These are phyloP conservation scores for Trachemys scripta DNA, from an alignment of 2,113 vertebrate species.

Conservation along the genomic window DNA sequence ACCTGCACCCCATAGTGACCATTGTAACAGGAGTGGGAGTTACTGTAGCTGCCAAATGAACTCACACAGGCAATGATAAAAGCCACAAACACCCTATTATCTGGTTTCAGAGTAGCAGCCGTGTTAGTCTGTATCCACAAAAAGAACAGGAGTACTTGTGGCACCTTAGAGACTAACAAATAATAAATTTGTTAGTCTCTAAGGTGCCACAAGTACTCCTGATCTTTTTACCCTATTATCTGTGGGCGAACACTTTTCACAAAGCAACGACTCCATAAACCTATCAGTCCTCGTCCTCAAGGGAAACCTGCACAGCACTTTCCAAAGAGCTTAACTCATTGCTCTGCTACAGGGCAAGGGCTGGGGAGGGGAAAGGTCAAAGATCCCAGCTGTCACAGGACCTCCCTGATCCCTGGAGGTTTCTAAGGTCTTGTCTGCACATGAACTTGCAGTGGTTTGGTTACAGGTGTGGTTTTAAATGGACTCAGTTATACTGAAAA, in stretches of 20 bases:
- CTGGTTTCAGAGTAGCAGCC: no score
- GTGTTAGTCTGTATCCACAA: no score
- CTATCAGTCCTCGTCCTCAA: no score
- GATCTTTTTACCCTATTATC: neutral
- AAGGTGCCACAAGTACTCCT: no score
- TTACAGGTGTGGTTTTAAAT: neutral
- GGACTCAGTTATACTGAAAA: neutral
- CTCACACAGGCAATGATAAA: neutral
- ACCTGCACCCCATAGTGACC: no score
- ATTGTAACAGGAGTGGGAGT: rapidly evolving
- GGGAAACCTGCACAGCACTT: no score
- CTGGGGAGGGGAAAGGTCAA: neutral
- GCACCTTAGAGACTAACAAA: no score
- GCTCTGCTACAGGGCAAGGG: neutral
- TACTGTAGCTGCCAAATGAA: neutral
- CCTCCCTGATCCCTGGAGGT: neutral
- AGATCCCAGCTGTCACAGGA: no score
- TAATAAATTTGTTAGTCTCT: no score
- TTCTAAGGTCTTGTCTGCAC: neutral
- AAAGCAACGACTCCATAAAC: no score
- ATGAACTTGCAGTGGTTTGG: neutral
- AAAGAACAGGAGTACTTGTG: no score
- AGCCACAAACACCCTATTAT: neutral
- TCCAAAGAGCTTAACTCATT: neutral
- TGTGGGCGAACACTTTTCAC: neutral